Base-by-base conservation (phyloP, 1,140 invertebrate species). In the Cydia strobilella region DNA sequence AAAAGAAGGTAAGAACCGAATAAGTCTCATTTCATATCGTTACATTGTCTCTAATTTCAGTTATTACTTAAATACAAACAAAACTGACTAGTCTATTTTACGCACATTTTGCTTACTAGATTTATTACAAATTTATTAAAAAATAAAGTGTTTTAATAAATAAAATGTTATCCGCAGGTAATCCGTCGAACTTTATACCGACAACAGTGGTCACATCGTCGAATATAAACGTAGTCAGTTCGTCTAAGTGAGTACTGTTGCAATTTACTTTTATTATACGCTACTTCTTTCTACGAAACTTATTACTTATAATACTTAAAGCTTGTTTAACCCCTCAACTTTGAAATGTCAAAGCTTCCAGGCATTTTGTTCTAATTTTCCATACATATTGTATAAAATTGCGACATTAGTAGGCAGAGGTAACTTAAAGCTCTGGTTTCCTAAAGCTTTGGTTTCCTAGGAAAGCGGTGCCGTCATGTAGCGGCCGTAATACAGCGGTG, bases 141-240 rank as follows among this genome's bases (percentile, higher is more conserved):
- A 10, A 18, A n/a, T 12, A n/a, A 20, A 54, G 0, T 15, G 12
- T 13, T 54, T 63, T 77, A 31, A 66, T n/a, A 54, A 72, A 72
- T 48, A n/a, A 62, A 72, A 45, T 48, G 31, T 63, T 35, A 2
- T 65, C n/a, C n/a, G 15, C 85, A 92, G 90, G 89, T 84, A 93
- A 84, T 90, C 90, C 89, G 82, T 85, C 88, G 81, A 91, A 89
- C 84, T 92, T 92, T 86, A 93, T 93, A 89, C 92, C 92, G 74
- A 92, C 91, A 78, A 91, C 92, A 84, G 90, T 92, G 79, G 89
- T 93, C 85, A 93, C 92, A 80, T 90, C 92, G 77, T 93, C 93
- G 85, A 86, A 93, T 89, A 91, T 93, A 86, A 93, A 93, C 85
- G 87, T 93, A 90, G 88, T 91, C 84, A 93, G 89, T 89, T 90